Conservation (phyloP, 2,888 invertebrate genomes). For the Atrina japonica region DNA sequence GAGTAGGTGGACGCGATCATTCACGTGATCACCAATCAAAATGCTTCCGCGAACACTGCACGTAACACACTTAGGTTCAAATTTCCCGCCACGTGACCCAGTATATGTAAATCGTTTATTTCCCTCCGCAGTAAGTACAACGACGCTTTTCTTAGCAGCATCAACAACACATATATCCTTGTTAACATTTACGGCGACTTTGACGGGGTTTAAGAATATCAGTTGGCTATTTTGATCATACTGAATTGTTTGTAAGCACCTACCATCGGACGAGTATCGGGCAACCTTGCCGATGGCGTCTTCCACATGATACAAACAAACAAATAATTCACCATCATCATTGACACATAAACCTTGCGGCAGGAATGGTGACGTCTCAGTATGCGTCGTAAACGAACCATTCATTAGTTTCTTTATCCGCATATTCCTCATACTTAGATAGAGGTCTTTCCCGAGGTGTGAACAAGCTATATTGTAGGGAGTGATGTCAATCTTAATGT, state of each 20-base stretch:
- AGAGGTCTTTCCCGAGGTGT: conserved; percentile 16
- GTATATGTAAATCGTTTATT: conserved; percentile 13
- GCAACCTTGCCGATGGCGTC: conserved; percentile 23
- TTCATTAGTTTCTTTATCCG: conserved; percentile 2
- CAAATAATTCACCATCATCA: conserved; percentile 17
- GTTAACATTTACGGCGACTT: conserved; percentile 19
- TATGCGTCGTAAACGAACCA: conserved; percentile 17
- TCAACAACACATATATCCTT: conserved; percentile 25
- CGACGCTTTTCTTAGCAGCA: conserved; percentile 12
- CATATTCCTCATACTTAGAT: conserved; percentile 24
- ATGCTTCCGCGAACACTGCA: conserved; percentile 16
- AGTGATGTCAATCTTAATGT: conserved; percentile 16
- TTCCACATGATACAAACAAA: conserved; percentile 16
- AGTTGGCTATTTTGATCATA: conserved; percentile 3
- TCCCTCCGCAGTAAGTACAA: conserved; percentile 5
- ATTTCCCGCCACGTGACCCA: conserved; percentile 6
- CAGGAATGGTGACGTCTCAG: conserved; percentile 12
- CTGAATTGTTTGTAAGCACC: conserved; percentile 12
- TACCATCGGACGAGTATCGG: conserved; percentile 23
- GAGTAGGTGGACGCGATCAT: conserved; percentile 17
- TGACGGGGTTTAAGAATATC: conserved; percentile 25
- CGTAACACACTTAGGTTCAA: conserved; percentile 21
- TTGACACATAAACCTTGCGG: conserved; percentile 25
- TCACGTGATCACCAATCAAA: conserved; percentile 16
- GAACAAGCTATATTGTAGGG: conserved; percentile 26